phyloP scores from a whole-genome alignment of 2,888 invertebrate genomes.

The Muscina levida region DNA sequence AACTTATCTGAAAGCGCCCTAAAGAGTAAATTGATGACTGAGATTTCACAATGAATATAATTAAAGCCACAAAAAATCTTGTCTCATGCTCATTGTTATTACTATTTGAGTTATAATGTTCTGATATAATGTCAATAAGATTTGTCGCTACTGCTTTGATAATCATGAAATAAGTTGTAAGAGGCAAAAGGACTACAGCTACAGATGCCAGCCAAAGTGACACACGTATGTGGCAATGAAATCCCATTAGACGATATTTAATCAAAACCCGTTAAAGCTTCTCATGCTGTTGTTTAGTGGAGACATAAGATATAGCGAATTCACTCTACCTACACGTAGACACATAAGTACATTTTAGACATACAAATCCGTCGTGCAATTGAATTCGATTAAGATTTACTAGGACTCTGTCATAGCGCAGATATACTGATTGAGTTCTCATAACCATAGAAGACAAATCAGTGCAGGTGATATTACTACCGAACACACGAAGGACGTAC shows the following conservation, averaged over 20 bases:
- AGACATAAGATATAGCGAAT: conserved; percentile 9
- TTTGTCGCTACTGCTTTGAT: too few relatives aligned
- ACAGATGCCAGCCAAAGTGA: background rate
- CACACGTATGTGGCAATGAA: conserved; percentile 9
- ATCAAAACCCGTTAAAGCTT: conserved; percentile 31
- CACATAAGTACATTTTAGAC: conserved; percentile 9
- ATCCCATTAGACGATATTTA: conserved; percentile 45
- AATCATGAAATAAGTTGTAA: too few relatives aligned
- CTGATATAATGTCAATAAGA: too few relatives aligned
- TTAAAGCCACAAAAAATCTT: too few relatives aligned
- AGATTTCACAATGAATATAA: too few relatives aligned
- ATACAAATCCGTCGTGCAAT: conserved; percentile 54
- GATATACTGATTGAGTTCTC: conserved; percentile 32
- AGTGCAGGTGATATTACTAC: conserved; percentile 63
- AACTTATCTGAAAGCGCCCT: too few relatives aligned
- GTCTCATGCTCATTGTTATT: too few relatives aligned
- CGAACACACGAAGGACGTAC: too few relatives aligned
- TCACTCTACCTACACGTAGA: too few relatives aligned
- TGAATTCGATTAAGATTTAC: conserved; percentile 55
- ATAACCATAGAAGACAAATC: conserved; percentile 59
- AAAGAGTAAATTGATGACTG: too few relatives aligned
- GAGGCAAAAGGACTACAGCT: too few relatives aligned
- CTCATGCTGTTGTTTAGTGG: background rate
- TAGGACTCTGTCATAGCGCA: conserved; percentile 20
- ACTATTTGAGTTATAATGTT: too few relatives aligned